These are phyloP conservation scores for Corythaixoides concolor DNA, from an alignment of 2,113 vertebrate species.

Conservation along the genomic window DNA sequence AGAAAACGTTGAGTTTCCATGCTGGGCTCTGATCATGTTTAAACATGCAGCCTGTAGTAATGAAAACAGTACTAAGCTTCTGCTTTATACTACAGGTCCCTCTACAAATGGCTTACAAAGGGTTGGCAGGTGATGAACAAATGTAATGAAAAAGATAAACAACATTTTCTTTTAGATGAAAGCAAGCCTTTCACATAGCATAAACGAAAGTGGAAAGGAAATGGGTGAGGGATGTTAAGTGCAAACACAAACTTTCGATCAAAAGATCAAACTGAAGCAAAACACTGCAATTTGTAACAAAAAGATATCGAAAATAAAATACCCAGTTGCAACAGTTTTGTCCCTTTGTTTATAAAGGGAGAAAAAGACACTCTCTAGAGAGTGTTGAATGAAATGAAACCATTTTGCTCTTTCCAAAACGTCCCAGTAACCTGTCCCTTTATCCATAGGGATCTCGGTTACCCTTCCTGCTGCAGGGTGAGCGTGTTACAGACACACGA, in stretches of 20 bases:
- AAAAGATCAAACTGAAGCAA: neutral
- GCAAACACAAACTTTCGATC: neutral
- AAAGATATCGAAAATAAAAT: neutral
- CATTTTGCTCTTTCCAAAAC: neutral
- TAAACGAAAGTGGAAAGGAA: neutral
- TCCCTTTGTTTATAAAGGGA: neutral
- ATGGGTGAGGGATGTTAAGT: neutral
- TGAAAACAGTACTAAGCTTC: neutral
- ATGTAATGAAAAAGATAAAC: neutral
- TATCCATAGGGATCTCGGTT: rapidly evolving
- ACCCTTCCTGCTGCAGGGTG: neutral
- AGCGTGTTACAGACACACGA: neutral
- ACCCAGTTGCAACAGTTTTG: rapidly evolving
- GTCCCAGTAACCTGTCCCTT: neutral
- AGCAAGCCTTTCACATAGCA: neutral
- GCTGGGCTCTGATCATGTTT: neutral
- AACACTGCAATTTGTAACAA: neutral
- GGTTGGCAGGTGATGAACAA: neutral
- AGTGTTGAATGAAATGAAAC: rapidly evolving
- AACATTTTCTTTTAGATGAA: neutral
- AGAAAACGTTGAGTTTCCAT: neutral
- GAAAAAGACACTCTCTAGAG: neutral
- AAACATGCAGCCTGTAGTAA: neutral
- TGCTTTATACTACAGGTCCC: neutral
- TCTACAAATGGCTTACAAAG: neutral